Base-by-base conservation (phyloP, 1,140 invertebrate genomes). In the Bursaphelenchus mucronatus region DNA sequence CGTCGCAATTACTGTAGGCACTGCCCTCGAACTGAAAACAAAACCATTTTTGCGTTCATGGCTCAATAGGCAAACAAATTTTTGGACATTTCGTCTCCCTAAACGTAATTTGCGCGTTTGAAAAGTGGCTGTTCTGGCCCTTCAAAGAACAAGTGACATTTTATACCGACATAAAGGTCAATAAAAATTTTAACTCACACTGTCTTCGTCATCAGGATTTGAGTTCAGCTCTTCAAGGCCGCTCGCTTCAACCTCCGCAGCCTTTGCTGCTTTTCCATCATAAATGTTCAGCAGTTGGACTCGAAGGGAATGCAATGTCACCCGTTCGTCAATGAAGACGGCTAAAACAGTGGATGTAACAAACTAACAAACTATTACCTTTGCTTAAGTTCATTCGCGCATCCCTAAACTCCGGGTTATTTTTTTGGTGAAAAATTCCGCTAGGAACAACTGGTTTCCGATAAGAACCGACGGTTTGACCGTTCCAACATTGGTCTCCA, bases 151-250 rank as follows among this genome's bases (percentile, higher is more conserved):
- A 30, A 30, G 5, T 30, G 30, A 1, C 5, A 3, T 5, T 30
- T 30, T 5, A 30, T 30, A 30, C 30, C 30, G n/a, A 30, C 30
- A 30, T 5, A 30, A 54, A 39, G 13, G 17, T 11, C 11, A 59
- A n/a, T 53, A 8, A 47, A 53, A n/a, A 11, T 44, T 50, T 2
- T 6, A 39, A 62, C 61, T 13, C 13, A 63, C 61, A 19, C 19
- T n/a, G 11, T 65, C 61, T 63, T 63, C 61, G 41, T 63, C 61
- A 30, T 63, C 61, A 4, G 61, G 61, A 63, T 30, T 30, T 30
- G 30, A 5, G 56, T 40, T 11, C 55, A 61, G 30, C 62, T 65
- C 62, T 30, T 65, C 61, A 13, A 63, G 19, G 11, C 57, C 61
- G 55, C 62, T 63, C 10, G 57, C 61, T 39, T 63, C 61, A 40